Evolutionary conservation across 2,888 invertebrate species (phyloP).

Genomic region (Miltochrista miniata): DNA sequence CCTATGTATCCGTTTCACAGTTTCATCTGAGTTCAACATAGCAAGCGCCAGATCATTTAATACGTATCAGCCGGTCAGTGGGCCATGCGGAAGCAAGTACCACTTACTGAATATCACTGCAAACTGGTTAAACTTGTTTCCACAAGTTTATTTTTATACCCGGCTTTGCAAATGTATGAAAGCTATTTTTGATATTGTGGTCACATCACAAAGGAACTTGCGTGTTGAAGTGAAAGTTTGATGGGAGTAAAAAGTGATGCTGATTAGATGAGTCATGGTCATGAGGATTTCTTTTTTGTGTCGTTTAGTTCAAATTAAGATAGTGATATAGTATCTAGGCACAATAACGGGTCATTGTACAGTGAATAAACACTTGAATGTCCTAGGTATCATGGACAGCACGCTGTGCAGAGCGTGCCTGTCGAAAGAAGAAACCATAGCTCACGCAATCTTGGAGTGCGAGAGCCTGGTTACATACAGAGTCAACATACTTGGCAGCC

Average conservation of each 20-base stretch:
- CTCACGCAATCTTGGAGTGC: no score
- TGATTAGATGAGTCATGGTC: not conserved
- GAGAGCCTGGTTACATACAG: no score
- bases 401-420: no score
- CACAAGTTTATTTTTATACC: conserved; percentile 18
- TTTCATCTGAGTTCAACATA: not conserved
- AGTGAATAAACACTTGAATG: no score
- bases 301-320: no score
- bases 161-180: not conserved
- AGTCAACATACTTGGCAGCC: no score
- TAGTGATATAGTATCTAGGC: no score
- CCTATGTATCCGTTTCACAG: no score
- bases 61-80: conserved; percentile 38
- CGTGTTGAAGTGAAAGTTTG: not conserved
- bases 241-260: not conserved
- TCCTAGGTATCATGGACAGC: no score
- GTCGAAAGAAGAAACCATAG: no score
- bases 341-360: no score
- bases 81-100: conserved; percentile 43
- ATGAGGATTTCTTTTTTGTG: no score
- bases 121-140: conserved; percentile 13
- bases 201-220: not conserved
- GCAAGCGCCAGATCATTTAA: not conserved
- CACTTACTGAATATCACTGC: conserved; percentile 24
- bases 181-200: not conserved